Base-by-base conservation (phyloP, 1,140 invertebrate genomes). In the Sinonovacula constricta region DNA sequence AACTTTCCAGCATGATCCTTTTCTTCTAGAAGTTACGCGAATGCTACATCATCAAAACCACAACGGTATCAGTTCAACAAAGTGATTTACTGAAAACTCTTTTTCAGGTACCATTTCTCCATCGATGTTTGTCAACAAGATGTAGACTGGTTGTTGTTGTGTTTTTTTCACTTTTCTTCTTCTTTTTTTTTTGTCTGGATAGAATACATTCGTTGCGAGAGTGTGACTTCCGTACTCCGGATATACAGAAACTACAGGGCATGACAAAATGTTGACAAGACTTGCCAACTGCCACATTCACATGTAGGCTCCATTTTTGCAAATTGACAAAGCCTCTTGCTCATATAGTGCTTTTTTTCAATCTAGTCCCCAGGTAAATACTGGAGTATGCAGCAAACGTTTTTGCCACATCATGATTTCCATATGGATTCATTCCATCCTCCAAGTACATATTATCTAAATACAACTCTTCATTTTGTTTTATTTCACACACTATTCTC, bases 161-260 rank as follows among this genome's bases (percentile, higher is more conserved):
- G n/a, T 67, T 14, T 15, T 22, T n/a, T 51, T 3, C 14, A 30
- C 4, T 57, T 24, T 24, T 18, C 12, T 57, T 57, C 24, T 26
- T 18, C 24, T 57, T 14, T 57, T n/a, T n/a, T n/a, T n/a, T 5
- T 67, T 51, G 33, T 26, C 24, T 49, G 65, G 65, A 45, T 39
- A 39, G 65, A 67, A 67, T 67, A 39, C 65, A 51, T 67, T 26
- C 26, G 45, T 36, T 33, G 36, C 36, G 28, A 66, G 33, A 66
- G 63, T 66, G 33, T 33, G 33, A 31, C 24, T 33, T 31, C 63
- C 65, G 31, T 67, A 67, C 3, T 67, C 65, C 12, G 65, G 65
- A 67, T 67, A 67, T 36, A 67, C 65, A 36, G 65, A 67, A 22
- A 67, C 24, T 24, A 67, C 65, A 39, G 33, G 26, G 4, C 65